A percentile compares a stretch with the other conserved stretches of the same genome.
Evolutionary conservation across 2,113 vertebrate genomes (phyloP).

Genomic region (Syngnathus typhle): DNA sequence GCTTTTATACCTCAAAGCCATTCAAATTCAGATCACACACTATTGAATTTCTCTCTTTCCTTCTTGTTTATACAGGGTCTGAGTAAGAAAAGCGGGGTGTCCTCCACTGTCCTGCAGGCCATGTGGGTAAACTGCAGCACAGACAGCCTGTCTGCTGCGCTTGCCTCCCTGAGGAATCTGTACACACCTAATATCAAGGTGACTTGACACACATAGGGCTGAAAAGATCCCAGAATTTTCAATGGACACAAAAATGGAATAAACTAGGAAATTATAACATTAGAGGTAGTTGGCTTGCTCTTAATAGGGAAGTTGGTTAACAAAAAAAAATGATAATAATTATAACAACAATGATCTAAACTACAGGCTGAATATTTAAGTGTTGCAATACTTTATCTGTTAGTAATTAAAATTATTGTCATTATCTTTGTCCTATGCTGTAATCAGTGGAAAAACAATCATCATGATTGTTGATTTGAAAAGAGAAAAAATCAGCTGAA

Average conservation of each 20-base stretch:
- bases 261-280: neutral
- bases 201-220: constrained; percentile 3
- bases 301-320: no score
- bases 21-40: no score
- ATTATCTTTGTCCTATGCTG: no score
- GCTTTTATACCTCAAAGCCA: no score
- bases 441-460: neutral
- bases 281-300: no score
- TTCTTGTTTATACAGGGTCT: constrained; percentile 73
- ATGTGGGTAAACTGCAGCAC: constrained; percentile 93
- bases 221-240: neutral
- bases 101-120: constrained; percentile 93
- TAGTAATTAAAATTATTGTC: no score
- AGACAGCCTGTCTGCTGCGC: constrained; percentile 88
- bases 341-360: no score
- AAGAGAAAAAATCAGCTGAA: neutral
- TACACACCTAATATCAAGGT: constrained; percentile 99
- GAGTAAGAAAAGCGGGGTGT: constrained; percentile 91
- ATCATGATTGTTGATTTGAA: no score
- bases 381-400: no score
- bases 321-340: no score
- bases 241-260: neutral
- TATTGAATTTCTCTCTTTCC: constrained; percentile 3
- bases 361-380: no score
- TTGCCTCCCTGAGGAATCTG: constrained; percentile 92